These are phyloP conservation scores for Etheostoma cragini DNA, from an alignment of 2,113 vertebrate genomes.

Conservation along the genomic window DNA sequence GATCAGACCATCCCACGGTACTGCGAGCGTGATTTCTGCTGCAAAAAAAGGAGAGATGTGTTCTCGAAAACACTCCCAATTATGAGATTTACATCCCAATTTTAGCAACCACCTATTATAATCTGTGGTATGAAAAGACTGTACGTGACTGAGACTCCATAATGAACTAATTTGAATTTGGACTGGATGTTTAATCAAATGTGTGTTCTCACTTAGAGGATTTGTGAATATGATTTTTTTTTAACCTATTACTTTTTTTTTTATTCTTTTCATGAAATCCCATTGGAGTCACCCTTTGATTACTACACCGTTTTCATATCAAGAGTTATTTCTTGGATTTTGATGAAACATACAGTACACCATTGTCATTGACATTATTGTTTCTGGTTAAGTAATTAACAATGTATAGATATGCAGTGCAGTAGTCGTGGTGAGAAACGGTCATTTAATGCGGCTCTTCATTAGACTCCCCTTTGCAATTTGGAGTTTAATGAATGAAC, in stretches of 20 bases:
- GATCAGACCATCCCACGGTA: conserved; percentile 53
- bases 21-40: conserved; percentile 47
- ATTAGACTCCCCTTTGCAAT: background rate
- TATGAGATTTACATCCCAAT: conserved; percentile 65
- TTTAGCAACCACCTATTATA: conserved; percentile 50
- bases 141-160: conserved; percentile 42
- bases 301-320: conserved; percentile 35
- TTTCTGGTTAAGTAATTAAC: conserved; percentile 51
- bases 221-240: background rate
- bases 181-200: conserved; percentile 53
- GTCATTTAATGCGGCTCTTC: background rate
- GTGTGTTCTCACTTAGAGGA: conserved; percentile 13
- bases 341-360: conserved; percentile 13
- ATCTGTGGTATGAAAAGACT: conserved; percentile 18
- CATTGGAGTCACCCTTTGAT: background rate
- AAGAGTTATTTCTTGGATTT: conserved; percentile 10
- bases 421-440: conserved; percentile 33
- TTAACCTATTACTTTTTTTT: background rate
- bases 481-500: background rate
- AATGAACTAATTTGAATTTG: conserved; percentile 57
- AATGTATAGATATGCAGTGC: conserved; percentile 43
- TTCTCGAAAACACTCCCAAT: conserved; percentile 42
- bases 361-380: conserved; percentile 29
- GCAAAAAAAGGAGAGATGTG: conserved; percentile 28
- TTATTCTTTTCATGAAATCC: background rate